Evolutionary conservation across 2,113 vertebrate species (phyloP).

Genomic region (Oryctolagus cuniculus): DNA sequence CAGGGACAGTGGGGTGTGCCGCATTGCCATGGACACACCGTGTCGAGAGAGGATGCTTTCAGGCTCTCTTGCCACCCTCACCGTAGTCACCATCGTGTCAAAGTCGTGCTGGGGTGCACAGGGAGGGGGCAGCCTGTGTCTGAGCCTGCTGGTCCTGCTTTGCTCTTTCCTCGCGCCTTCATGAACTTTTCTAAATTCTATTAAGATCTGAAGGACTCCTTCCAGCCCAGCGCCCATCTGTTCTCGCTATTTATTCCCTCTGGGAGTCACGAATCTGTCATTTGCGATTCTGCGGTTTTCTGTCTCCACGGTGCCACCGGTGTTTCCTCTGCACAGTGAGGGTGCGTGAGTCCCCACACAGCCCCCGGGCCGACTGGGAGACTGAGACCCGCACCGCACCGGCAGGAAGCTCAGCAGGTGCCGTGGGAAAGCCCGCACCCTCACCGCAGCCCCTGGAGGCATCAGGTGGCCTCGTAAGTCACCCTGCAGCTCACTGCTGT

Average conservation of each 20-base stretch:
- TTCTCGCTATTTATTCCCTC: slow-evolving; percentile 84
- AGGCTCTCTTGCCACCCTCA: not conserved
- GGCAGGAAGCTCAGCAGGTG: no score
- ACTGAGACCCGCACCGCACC: not conserved
- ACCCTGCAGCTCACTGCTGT: not conserved
- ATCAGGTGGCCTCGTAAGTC: not conserved
- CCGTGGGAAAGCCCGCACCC: not conserved
- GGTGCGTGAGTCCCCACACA: not conserved
- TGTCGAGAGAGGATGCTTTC: not conserved
- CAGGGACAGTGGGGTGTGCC: not conserved
- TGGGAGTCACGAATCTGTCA: slow-evolving; percentile 85
- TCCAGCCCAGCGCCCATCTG: slow-evolving; percentile 86
- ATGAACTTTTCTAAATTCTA: slow-evolving; percentile 82
- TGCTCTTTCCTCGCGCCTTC: slow-evolving; percentile 76
- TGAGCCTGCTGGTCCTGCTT: not conserved
- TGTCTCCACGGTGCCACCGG: not conserved
- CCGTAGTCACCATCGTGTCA: not conserved
- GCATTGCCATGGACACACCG: not conserved
- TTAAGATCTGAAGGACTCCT: slow-evolving; percentile 83
- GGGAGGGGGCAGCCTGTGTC: not conserved
- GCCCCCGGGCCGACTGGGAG: not conserved
- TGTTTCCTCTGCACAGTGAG: slow-evolving; percentile 11
- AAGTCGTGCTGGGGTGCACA: not conserved
- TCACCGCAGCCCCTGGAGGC: not conserved
- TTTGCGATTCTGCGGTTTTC: slow-evolving; percentile 69